Conservation (phyloP, 2,888 invertebrate species). For the Dorcus hopei region DNA sequence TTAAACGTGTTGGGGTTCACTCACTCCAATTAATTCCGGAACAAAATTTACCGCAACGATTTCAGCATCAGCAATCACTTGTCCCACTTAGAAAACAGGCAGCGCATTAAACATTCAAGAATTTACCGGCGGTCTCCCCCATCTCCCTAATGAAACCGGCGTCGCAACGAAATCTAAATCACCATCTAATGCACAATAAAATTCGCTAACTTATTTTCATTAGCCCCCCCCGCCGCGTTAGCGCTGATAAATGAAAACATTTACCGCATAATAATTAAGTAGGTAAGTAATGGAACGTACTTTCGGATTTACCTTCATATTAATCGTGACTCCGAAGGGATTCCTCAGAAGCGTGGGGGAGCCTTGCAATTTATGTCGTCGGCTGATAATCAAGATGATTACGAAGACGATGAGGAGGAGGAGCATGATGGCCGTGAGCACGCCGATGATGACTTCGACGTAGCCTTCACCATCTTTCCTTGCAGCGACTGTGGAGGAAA, state of each 20-base stretch:
- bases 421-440: conserved; percentile 64
- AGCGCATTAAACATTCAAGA: too few species aligned
- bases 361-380: conserved; percentile 59
- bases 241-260: conserved; percentile 3
- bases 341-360: conserved; percentile 60
- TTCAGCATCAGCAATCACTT: too few species aligned
- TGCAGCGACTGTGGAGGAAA: conserved; percentile 52
- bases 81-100: too few species aligned
- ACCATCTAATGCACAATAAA: not conserved
- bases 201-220: not conserved
- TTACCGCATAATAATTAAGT: conserved; percentile 8
- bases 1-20: too few species aligned
- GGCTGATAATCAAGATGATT: conserved; percentile 59
- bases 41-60: too few species aligned
- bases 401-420: conserved; percentile 62
- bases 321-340: conserved; percentile 63
- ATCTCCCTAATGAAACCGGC: not conserved
- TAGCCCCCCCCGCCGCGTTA: not conserved
- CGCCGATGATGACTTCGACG: conserved; percentile 61
- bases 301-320: conserved; percentile 58
- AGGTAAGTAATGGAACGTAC: conserved; percentile 18
- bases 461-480: conserved; percentile 57
- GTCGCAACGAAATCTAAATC: not conserved
- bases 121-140: not conserved
- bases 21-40: too few species aligned